Base-by-base conservation (phyloP, 2,888 invertebrate genomes). In the Tetranychus piercei region DNA sequence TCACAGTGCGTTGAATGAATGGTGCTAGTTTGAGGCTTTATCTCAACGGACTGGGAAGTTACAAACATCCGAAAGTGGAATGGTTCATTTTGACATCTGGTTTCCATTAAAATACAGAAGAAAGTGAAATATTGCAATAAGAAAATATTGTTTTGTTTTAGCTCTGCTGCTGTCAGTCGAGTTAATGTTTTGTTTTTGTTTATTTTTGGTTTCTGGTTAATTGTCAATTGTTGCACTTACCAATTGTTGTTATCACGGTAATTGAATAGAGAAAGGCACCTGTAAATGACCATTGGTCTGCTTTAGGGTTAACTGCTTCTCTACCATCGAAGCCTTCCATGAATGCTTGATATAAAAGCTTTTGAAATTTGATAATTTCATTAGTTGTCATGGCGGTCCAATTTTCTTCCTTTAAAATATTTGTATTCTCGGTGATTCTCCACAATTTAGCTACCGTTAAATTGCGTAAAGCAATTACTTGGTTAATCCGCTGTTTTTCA, bases 261-360 rank as follows among this genome's bases (percentile, higher is more conserved):
- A 78, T 64, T 5, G 77, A 75, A 73, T 76, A 78, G 22, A 78
- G 76, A 74, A 78, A 78, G 15, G 78, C 77, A 44, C 89, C 88
- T 75, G 91, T 90, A 82, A 91, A 88, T 82, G 89, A 91, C 91
- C 91, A 92, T 82, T 91, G 90, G 82, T 79, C 73, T 34, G 64
- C 9, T 23, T 69, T 20, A 34, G 70, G 18, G n/a, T 75, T 11
- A 22, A 70, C 15, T 23, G 20, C 23, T 15, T 74, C 86, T 76
- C 84, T 84, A 1, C 88, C 88, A 79, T 88, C 86, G 85, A 89
- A 88, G 80, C 90, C 90, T 44, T 83, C 81, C 73, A 80, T 81
- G 23, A 82, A 82, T 66, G 85, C 88, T 73, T 82, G 81, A 74
- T 90, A 88, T 70, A 92, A 85, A 77, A 85, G 85, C 67, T 83